Conservation (phyloP, 2,888 invertebrate species). For the Latheticus oryzae region DNA sequence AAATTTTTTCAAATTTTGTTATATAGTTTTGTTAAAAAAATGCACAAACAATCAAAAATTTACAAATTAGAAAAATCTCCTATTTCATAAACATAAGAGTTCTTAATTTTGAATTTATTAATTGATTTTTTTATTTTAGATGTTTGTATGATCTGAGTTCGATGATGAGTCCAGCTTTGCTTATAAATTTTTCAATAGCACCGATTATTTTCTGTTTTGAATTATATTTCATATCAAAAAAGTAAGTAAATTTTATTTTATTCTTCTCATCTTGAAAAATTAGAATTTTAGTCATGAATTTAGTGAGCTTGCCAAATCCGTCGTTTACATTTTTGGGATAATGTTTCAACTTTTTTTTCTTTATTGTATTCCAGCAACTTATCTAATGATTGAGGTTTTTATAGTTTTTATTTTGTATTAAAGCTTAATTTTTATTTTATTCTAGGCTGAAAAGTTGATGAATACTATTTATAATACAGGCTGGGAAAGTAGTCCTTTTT, state of each 20-base stretch:
- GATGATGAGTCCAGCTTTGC: conserved; percentile 6
- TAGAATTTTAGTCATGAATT: conserved; percentile 9
- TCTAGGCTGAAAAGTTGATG: conserved; percentile 16
- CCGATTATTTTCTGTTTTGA: conserved; percentile 23
- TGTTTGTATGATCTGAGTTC: conserved; percentile 9
- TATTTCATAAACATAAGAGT: too few relatives aligned
- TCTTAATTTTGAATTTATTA: background rate
- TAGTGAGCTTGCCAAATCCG: conserved; percentile 16
- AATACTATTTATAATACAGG: conserved; percentile 3
- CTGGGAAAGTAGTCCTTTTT: conserved; percentile 13
- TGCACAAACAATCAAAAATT: too few relatives aligned
- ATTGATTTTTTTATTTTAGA: background rate
- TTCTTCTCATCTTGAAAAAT: background rate
- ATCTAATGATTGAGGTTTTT: conserved; percentile 15
- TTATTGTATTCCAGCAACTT: conserved; percentile 19
- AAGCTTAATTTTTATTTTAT: conserved; percentile 5
- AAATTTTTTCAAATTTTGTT: too few relatives aligned
- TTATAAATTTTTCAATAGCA: conserved; percentile 15
- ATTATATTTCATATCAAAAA: conserved; percentile 13
- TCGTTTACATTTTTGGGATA: conserved; percentile 9
- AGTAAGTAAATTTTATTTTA: conserved; percentile 3
- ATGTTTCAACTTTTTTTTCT: conserved; percentile 16
- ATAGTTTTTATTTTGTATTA: background rate
- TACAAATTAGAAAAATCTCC: too few relatives aligned
- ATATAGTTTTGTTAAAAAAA: too few relatives aligned